A percentile compares a stretch with the other conserved stretches of the same genome.
Evolutionary conservation across 2,888 invertebrate genomes (phyloP).

Genomic region (Nomada hirtipes): DNA sequence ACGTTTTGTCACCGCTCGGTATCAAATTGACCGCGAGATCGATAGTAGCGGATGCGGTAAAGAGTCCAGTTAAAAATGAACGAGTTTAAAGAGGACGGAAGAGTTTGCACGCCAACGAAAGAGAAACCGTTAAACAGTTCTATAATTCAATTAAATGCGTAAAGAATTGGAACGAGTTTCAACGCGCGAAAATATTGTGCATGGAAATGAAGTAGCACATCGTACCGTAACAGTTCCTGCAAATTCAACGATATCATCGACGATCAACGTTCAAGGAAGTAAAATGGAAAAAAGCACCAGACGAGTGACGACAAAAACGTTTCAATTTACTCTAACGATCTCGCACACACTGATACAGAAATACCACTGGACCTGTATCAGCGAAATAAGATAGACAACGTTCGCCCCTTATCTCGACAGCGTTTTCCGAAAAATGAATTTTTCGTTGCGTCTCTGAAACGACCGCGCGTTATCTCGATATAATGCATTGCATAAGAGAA

Average conservation of each 20-base stretch:
- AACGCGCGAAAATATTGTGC: background rate
- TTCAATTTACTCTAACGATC: constrained; percentile 19
- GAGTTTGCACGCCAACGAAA: too few species aligned
- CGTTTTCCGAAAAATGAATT: background rate
- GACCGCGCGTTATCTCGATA: constrained; percentile 3
- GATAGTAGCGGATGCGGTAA: constrained; percentile 23
- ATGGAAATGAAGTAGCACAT: background rate
- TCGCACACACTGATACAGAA: background rate
- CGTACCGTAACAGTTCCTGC: background rate
- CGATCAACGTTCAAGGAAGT: constrained; percentile 8
- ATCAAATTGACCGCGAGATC: constrained; percentile 46
- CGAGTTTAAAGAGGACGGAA: background rate
- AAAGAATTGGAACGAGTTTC: constrained; percentile 3
- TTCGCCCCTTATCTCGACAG: constrained; percentile 23
- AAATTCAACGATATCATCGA: constrained; percentile 11
- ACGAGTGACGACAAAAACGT: constrained; percentile 13
- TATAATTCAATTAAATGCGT: constrained; percentile 5
- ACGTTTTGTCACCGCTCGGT: constrained; percentile 4
- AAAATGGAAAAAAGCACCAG: background rate
- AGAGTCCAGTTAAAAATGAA: constrained; percentile 10
- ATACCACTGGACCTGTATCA: background rate
- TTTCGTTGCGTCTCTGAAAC: background rate
- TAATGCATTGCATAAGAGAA: constrained; percentile 44
- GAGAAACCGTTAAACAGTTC: background rate
- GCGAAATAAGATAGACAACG: background rate